phyloP scores from a whole-genome alignment of 2,113 vertebrate species.

The Crypturellus undulatus region DNA sequence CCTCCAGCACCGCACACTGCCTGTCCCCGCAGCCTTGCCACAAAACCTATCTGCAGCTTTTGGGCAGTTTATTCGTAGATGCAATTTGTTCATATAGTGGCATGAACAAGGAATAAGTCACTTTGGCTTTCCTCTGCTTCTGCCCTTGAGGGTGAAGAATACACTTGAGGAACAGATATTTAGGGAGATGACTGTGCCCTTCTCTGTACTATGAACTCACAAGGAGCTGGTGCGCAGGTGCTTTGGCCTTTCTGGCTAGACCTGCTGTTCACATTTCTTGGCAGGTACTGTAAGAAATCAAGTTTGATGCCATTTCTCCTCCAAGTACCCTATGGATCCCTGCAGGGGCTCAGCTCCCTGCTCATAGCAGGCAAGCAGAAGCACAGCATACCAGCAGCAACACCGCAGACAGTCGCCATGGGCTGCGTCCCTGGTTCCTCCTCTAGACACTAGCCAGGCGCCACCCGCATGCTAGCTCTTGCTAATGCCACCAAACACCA shows the following conservation, averaged over 20 bases:
- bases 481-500: background rate
- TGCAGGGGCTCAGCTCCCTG: background rate
- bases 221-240: background rate
- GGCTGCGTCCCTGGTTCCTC: background rate
- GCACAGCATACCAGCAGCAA: background rate
- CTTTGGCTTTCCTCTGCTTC: background rate
- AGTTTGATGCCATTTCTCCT: background rate
- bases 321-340: background rate
- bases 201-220: background rate
- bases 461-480: background rate
- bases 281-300: background rate
- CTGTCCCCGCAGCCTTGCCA: background rate
- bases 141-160: background rate
- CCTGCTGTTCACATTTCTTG: background rate
- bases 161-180: background rate
- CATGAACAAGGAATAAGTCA: conserved; percentile 15
- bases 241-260: background rate
- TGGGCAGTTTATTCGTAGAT: background rate
- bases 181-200: background rate
- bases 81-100: background rate
- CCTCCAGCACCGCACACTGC: fast-evolving
- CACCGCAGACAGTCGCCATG: background rate
- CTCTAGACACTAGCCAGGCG: background rate
- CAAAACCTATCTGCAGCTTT: background rate
- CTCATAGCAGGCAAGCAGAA: background rate